Percentiles rank a stretch among this genome's conserved stretches.
Conservation (phyloP, 2,888 invertebrate genomes). For the Philhelius pedissequus region DNA sequence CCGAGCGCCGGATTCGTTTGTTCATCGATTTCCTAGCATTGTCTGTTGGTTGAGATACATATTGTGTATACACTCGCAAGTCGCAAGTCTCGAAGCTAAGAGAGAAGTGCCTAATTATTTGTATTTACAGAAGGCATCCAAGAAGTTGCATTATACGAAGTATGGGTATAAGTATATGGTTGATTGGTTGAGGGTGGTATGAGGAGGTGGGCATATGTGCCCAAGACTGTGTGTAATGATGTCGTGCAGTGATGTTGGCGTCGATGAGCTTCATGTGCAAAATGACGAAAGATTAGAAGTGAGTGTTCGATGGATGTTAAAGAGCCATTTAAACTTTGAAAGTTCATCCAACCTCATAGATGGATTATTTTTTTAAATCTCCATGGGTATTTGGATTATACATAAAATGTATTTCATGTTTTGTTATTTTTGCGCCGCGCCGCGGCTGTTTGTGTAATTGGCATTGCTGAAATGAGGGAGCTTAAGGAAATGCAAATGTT, state of each 20-base stretch:
- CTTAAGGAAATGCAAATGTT: constrained; percentile 11
- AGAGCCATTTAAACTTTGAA: constrained; percentile 60
- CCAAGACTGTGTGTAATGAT: constrained; percentile 55
- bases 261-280: constrained; percentile 62
- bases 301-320: constrained; percentile 56
- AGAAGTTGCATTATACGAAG: neutral
- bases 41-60: neutral
- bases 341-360: constrained; percentile 61
- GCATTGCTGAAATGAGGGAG: neutral
- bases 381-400: constrained; percentile 34
- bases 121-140: constrained; percentile 5
- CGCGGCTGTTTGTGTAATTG: neutral
- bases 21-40: constrained; percentile 37
- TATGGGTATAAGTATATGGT: too few species aligned
- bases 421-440: too few species aligned
- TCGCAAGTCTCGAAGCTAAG: constrained; percentile 5
- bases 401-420: constrained; percentile 57
- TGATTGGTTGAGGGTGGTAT: neutral
- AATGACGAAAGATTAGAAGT: constrained; percentile 65
- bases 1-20: constrained; percentile 33
- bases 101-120: constrained; percentile 50
- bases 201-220: neutral
- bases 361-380: constrained; percentile 24
- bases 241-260: constrained; percentile 67
- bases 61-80: neutral